Base-by-base conservation (phyloP, 23 tunicate species). In the Styela plicata region DNA sequence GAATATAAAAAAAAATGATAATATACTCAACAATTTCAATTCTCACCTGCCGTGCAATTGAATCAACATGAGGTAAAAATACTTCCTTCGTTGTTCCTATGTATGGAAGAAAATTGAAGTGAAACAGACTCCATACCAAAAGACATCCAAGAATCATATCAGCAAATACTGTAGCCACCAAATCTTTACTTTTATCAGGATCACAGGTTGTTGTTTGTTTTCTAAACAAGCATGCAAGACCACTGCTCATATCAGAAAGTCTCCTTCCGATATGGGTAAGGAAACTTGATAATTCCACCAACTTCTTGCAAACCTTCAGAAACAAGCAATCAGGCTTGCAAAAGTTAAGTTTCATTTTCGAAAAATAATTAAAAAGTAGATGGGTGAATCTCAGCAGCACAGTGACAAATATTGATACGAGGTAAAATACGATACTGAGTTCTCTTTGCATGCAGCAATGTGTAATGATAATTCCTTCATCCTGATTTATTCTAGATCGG, bases 381-480 rank as follows among this genome's bases (percentile, higher is more conserved):
- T 24, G 30, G 22, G 44, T 76, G 17, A 44, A 25, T 67, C 27
- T 17, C 25, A 76, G 24, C 24, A 76, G 23, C 36, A 36, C 36
- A 53, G 27, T 52, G 66, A 29, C 24, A 44, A 76, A 44, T 53
- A 27, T 53, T 76, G 33, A 17, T 23, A 76, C 7, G 30, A 71
- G 34, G 34, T 28, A 71, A 32, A 26, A 19, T 30, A 44, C 31
- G n/a, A 76, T 53, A n/a, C 81, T 76, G 31, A 44, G 31, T 53
- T 76, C 81, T 44, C 81, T 76, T 53, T 76, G 27, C n/a, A 53
- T 44, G 1, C 81, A 53, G 66, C 81, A 76, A 27, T 76, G 81
- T 20, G 33, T 44, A 0, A 76, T 30, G 7, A 20, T 13, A 0
- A 76, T 65, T 22, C 32, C 66, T 19, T 76, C 66, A 52, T 1